phyloP scores from a whole-genome alignment of 2,113 vertebrate genomes.

The Pogonocichla stellata region DNA sequence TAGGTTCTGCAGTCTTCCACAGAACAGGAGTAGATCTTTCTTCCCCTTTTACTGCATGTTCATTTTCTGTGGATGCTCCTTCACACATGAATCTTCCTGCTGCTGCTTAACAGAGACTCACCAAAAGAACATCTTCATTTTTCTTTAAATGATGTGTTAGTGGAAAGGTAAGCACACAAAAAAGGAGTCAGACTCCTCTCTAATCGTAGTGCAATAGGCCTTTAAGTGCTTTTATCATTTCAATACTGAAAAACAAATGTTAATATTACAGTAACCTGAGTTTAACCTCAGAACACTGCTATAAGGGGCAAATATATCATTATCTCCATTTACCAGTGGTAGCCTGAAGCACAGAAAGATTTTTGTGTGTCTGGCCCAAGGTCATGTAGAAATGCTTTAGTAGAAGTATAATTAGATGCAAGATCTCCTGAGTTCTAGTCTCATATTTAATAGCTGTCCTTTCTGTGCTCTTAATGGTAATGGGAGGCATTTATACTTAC shows the following conservation, averaged over 20 bases:
- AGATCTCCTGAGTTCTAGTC: slow-evolving; percentile 1
- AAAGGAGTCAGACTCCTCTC: neutral
- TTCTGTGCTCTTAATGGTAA: slow-evolving; percentile 3
- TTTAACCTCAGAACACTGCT: neutral
- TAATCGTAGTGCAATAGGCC: neutral
- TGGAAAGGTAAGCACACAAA: neutral
- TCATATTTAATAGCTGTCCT: slow-evolving; percentile 45
- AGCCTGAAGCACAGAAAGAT: neutral
- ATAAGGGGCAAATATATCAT: slow-evolving; percentile 16
- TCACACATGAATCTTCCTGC: neutral
- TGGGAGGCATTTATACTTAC: slow-evolving; percentile 13
- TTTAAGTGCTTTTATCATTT: slow-evolving; percentile 16
- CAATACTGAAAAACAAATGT: slow-evolving; percentile 26
- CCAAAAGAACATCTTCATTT: neutral
- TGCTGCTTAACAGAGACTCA: neutral
- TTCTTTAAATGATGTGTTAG: neutral
- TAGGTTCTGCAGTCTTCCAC: neutral
- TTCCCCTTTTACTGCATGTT: neutral
- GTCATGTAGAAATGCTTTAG: slow-evolving; percentile 27
- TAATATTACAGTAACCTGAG: slow-evolving; percentile 37
- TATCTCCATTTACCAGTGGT: slow-evolving; percentile 13
- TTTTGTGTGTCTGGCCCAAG: slow-evolving; percentile 24
- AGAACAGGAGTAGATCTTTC: neutral
- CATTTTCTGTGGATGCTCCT: neutral
- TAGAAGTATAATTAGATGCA: slow-evolving; percentile 38